Evolutionary conservation across 2,888 invertebrate genomes (phyloP).

Genomic region (Euplagia quadripunctaria): DNA sequence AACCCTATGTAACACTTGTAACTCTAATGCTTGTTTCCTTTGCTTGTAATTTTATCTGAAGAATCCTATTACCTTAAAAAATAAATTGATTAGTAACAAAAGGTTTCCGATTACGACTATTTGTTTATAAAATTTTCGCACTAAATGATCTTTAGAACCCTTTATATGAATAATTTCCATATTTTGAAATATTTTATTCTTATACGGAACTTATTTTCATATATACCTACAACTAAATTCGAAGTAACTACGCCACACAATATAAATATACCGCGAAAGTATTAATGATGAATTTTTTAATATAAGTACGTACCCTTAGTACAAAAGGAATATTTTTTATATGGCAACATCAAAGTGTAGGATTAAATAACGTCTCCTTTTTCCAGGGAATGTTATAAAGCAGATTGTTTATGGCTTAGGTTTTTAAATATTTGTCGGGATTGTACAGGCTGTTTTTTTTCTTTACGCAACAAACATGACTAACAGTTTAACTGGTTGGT

Average conservation of each 20-base stretch:
- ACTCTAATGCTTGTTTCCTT: no score
- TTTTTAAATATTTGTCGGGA: slow-evolving; percentile 20
- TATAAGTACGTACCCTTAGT: slow-evolving; percentile 42
- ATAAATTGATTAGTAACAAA: no score
- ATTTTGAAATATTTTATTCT: neutral
- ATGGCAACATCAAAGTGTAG: slow-evolving; percentile 47
- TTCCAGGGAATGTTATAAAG: slow-evolving; percentile 36
- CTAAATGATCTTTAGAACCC: neutral
- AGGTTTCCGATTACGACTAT: no score
- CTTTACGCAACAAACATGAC: neutral
- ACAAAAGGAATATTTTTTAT: slow-evolving; percentile 44
- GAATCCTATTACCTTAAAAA: no score
- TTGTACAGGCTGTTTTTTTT: neutral
- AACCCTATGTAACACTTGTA: no score
- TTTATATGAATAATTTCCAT: neutral
- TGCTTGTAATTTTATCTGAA: no score
- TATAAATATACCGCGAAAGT: slow-evolving; percentile 45
- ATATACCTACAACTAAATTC: neutral
- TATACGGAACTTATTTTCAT: neutral
- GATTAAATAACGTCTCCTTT: slow-evolving; percentile 42
- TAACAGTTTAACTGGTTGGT: neutral
- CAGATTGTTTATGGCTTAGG: slow-evolving; percentile 29
- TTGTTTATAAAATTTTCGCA: no score
- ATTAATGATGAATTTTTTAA: slow-evolving; percentile 54
- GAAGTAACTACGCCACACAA: neutral